Percentiles rank a stretch among this genome's conserved stretches.
Conservation (phyloP, 2,888 invertebrate genomes). For the Alloplasta piceator region DNA sequence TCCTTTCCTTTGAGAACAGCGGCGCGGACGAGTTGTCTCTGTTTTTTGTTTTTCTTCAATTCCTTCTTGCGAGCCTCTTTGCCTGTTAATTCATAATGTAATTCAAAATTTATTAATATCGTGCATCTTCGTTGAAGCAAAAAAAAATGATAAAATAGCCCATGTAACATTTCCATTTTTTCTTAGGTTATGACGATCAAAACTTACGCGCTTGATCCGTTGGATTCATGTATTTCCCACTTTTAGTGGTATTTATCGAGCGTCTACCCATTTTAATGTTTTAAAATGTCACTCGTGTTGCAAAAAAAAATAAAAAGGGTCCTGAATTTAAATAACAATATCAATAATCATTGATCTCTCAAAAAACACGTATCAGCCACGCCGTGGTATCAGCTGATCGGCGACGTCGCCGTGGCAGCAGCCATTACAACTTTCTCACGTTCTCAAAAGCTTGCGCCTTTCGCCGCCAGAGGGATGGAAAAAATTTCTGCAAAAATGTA, state of each 20-base stretch:
- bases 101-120: constrained; percentile 1
- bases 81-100: constrained; percentile 85
- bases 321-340: neutral
- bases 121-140: too few relatives aligned
- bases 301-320: constrained; percentile 25
- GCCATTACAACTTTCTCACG: too few relatives aligned
- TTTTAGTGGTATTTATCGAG: constrained; percentile 99
- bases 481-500: too few relatives aligned
- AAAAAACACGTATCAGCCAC: too few relatives aligned
- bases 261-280: constrained; percentile 93
- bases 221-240: constrained; percentile 99
- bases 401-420: neutral
- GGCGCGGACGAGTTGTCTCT: constrained; percentile 97
- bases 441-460: too few relatives aligned
- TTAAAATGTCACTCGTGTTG: neutral
- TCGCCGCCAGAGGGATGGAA: too few relatives aligned
- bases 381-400: too few relatives aligned
- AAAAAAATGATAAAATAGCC: too few relatives aligned
- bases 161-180: neutral
- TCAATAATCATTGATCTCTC: too few relatives aligned
- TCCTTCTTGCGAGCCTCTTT: constrained; percentile 99
- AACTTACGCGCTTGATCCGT: constrained; percentile 99
- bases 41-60: constrained; percentile 98
- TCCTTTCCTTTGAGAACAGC: constrained; percentile 99
- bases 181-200: constrained; percentile 67